Evolutionary conservation across 2,797 vertebrate genomes (phyloP).

Genomic region (Epinephelus coioides): DNA sequence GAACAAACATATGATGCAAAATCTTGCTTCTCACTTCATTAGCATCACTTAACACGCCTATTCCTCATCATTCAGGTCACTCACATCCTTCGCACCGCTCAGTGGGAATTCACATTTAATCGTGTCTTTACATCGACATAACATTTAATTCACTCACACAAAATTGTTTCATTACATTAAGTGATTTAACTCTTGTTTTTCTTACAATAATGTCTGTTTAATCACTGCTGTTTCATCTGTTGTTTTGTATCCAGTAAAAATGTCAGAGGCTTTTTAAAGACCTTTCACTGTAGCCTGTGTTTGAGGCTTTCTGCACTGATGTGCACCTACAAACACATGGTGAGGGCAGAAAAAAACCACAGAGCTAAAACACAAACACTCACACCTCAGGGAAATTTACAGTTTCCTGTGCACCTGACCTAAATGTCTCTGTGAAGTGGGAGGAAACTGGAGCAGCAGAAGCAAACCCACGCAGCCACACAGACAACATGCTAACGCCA

Average conservation of each 20-base stretch:
- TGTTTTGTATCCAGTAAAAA: background rate
- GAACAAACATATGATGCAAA: no score
- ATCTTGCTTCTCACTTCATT: no score
- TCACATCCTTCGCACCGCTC: no score
- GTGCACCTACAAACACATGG: background rate
- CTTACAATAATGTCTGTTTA: no score
- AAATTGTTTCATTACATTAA: no score
- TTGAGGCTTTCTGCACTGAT: background rate
- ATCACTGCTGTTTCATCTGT: no score
- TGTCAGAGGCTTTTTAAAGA: background rate
- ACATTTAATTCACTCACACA: no score
- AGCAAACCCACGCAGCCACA: background rate
- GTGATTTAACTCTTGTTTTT: no score
- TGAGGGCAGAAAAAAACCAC: background rate
- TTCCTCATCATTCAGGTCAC: no score
- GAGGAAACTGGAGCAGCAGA: slow-evolving; percentile 23
- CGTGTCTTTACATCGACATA: no score
- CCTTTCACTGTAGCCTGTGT: background rate
- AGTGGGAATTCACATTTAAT: no score
- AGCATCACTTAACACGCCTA: no score
- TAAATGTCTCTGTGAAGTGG: slow-evolving; percentile 15
- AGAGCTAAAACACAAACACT: background rate
- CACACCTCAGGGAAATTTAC: background rate
- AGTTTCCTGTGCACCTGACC: slow-evolving; percentile 18
- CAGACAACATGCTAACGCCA: background rate